A percentile compares a stretch with the other conserved stretches of the same genome.
Evolutionary conservation across 2,797 vertebrate genomes (phyloP).

Genomic region (Xenopus petersii): DNA sequence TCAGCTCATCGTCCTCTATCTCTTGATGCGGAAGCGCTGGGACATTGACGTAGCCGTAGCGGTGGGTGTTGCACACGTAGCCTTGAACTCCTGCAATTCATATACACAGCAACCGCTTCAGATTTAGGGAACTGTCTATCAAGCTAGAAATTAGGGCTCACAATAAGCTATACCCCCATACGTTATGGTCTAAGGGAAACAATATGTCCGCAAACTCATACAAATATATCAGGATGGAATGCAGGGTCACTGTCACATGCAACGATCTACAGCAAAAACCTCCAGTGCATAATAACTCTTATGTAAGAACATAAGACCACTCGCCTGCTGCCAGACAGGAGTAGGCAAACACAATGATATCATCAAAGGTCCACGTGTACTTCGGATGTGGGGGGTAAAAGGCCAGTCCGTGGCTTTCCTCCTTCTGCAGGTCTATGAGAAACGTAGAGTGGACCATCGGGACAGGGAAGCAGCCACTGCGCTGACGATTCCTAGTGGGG

Average conservation of each 20-base stretch:
- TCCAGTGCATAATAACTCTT: too few species aligned
- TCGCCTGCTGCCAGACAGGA: constrained; percentile 84
- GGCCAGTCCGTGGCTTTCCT: constrained; percentile 73
- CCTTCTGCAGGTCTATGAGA: constrained; percentile 81
- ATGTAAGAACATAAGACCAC: too few species aligned
- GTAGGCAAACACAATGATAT: constrained; percentile 93
- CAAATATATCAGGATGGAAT: too few species aligned
- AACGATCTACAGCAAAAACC: too few species aligned
- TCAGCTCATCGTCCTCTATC: constrained; percentile 81
- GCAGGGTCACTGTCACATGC: too few species aligned
- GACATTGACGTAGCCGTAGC: constrained; percentile 89
- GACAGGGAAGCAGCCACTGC: constrained; percentile 80
- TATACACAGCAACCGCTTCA: neutral
- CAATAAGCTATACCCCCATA: too few species aligned
- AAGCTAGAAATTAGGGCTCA: too few species aligned
- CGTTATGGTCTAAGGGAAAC: too few species aligned
- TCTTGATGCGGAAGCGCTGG: constrained; percentile 83
- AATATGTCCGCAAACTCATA: too few species aligned
- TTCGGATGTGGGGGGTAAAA: constrained; percentile 87
- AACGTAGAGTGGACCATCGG: constrained; percentile 95
- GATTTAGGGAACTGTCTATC: too few species aligned
- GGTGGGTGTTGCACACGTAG: constrained; percentile 85
- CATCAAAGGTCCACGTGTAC: constrained; percentile 93
- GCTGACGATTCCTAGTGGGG: constrained; percentile 87
- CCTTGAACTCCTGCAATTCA: constrained; percentile 71